Evolutionary conservation across 2,797 vertebrate genomes (phyloP).

Genomic region (Siniperca scherzeri): DNA sequence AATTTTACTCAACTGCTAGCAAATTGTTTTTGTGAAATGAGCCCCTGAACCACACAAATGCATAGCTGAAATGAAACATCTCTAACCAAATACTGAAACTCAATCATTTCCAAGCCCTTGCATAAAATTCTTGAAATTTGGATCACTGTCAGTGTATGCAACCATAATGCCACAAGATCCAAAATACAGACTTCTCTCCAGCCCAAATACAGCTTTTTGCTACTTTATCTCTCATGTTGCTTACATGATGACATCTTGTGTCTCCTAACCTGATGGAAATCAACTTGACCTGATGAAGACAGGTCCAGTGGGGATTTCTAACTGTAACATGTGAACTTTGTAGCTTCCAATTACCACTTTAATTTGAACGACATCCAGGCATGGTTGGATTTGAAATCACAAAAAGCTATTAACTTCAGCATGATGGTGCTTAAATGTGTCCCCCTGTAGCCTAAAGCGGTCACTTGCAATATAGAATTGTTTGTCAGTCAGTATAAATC

Average conservation of each 20-base stretch:
- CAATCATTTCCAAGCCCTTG: background rate
- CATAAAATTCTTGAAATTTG: background rate
- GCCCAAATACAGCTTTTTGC: background rate
- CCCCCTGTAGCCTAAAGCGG: conserved; percentile 31
- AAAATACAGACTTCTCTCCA: background rate
- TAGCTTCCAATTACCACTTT: conserved; percentile 35
- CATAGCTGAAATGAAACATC: background rate
- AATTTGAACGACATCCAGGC: conserved; percentile 19
- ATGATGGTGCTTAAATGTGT: conserved; percentile 26
- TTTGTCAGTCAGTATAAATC: conserved; percentile 43
- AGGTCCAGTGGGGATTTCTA: background rate
- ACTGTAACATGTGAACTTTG: conserved; percentile 12
- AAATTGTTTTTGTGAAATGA: background rate
- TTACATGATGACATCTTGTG: background rate
- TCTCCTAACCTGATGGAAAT: conserved; percentile 15
- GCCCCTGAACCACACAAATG: background rate
- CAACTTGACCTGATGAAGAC: conserved; percentile 2
- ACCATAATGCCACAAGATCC: background rate
- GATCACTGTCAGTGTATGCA: background rate
- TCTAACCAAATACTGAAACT: background rate
- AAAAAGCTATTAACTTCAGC: conserved; percentile 36
- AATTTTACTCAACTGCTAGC: background rate
- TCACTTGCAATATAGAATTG: conserved; percentile 30
- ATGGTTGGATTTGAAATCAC: conserved; percentile 31
- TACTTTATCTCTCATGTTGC: background rate